Base-by-base conservation (phyloP, 1,140 invertebrate species). In the Rhagoletis zephyria region DNA sequence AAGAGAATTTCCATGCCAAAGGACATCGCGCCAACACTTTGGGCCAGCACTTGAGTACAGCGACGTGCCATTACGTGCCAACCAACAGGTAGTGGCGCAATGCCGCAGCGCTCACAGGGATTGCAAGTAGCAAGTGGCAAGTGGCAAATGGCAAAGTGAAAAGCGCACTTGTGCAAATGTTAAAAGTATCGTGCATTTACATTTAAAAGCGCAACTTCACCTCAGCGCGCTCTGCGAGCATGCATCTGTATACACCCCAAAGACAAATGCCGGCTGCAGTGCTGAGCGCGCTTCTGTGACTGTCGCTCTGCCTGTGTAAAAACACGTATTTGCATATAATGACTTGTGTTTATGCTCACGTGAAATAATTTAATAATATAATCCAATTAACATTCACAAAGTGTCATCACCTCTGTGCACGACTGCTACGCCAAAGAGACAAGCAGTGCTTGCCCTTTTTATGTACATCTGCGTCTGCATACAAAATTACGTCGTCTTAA, bases 291-390 rank as follows among this genome's bases (percentile, higher is more conserved):
- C 30, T 30, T 30, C 30, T 30, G 30, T 30, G 30, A 30, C 30
- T 30, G 30, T 30, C 30, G 30, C 30, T 30, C 30, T 30, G 30
- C 30, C 30, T 30, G 30, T 30, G 30, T 30, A 30, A 6, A 7
- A 7, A 60, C 59, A 12, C 7, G 59, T 60, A 60, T 60, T 6
- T n/a, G 12, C 4, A 63, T n/a, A 63, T 63, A 14, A 60, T 60
- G 59, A 7, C 61, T 14, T 12, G 12, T 63, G 61, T 63, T 63
- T 63, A 63, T 63, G 61, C 61, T 7, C 61, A 63, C 16, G 4
- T n/a, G 12, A 63, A 63, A 63, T 63, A 63, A 63, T 63, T 63
- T 63, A 63, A 63, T 4, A 63, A 63, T 63, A 63, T 63, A 63
- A 63, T 63, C 61, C 61, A 63, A 63, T 7, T 63, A 63, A 16